A percentile compares a stretch with the other conserved stretches of the same genome.
phyloP scores from a whole-genome alignment of 2,888 invertebrate genomes.

The Pristionchus maxplancki region DNA sequence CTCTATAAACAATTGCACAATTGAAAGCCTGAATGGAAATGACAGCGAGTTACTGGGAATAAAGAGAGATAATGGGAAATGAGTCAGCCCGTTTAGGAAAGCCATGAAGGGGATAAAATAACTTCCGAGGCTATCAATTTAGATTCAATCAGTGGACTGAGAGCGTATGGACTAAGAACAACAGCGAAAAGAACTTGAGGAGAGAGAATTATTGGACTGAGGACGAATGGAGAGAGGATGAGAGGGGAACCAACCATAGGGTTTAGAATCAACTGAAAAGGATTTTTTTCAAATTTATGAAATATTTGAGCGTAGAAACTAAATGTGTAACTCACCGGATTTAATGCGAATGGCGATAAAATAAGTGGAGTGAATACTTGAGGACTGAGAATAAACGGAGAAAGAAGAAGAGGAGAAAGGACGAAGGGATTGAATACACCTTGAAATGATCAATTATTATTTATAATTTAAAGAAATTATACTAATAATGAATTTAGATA shows the following conservation, averaged over 20 bases:
- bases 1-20: not conserved
- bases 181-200: slow-evolving; percentile 60
- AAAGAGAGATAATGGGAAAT: not conserved
- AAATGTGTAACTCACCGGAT: slow-evolving; percentile 57
- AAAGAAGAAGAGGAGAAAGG: slow-evolving; percentile 36
- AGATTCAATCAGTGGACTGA: slow-evolving; percentile 56
- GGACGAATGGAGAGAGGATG: slow-evolving; percentile 63
- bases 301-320: slow-evolving; percentile 50
- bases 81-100: slow-evolving; percentile 21
- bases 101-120: slow-evolving; percentile 59
- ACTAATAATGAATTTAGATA: too few relatives aligned
- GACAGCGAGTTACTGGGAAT: not conserved
- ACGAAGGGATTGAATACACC: not conserved
- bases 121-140: slow-evolving; percentile 56
- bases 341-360: slow-evolving; percentile 58
- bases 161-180: slow-evolving; percentile 60
- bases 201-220: slow-evolving; percentile 66
- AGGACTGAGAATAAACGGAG: slow-evolving; percentile 62
- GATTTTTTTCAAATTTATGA: slow-evolving; percentile 61
- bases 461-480: slow-evolving; percentile 55
- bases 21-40: not conserved
- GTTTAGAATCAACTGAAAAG: slow-evolving; percentile 54
- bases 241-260: slow-evolving; percentile 59
- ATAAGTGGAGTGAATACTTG: slow-evolving; percentile 30
- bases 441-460: not conserved